Conservation (phyloP, 2,888 invertebrate genomes). For the Drosophila niveifrons region DNA sequence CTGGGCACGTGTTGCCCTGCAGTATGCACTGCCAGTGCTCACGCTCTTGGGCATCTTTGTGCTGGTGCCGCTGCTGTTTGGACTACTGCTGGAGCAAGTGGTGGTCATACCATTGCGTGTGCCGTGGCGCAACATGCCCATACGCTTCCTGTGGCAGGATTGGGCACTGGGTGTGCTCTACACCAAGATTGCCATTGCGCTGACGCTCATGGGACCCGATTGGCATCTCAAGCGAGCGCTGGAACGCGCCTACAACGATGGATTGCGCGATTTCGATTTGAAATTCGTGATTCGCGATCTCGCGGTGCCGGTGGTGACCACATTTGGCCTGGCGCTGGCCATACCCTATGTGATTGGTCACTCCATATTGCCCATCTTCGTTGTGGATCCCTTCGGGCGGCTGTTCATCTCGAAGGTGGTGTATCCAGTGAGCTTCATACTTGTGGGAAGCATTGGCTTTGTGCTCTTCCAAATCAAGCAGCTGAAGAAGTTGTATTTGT, state of each 20-base stretch:
- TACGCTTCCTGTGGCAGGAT: conserved; percentile 96
- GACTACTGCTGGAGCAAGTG: conserved; percentile 95
- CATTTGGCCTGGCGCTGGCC: conserved; percentile 95
- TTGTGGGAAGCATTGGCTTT: conserved; percentile 89
- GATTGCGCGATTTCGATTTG: conserved; percentile 96
- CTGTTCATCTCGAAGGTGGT: conserved; percentile 93
- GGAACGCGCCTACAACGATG: conserved; percentile 97
- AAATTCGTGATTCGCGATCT: conserved; percentile 93
- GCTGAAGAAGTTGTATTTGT: conserved; percentile 97
- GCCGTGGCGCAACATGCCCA: conserved; percentile 95
- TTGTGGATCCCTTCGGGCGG: conserved; percentile 88
- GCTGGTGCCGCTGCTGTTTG: conserved; percentile 96
- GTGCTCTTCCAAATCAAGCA: conserved; percentile 95
- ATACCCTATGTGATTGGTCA: conserved; percentile 97
- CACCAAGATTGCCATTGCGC: conserved; percentile 98
- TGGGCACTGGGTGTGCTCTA: conserved; percentile 99
- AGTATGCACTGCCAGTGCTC: conserved; percentile 91
- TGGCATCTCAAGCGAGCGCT: conserved; percentile 96
- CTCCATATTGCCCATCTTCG: conserved; percentile 89
- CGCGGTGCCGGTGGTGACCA: conserved; percentile 95
- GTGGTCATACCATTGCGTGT: conserved; percentile 97
- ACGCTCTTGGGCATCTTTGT: conserved; percentile 91
- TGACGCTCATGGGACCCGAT: conserved; percentile 99
- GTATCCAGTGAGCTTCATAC: conserved; percentile 94
- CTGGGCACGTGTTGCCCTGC: conserved; percentile 91